phyloP scores from a whole-genome alignment of 2,797 vertebrate species.

The Phrynocephalus forsythii region DNA sequence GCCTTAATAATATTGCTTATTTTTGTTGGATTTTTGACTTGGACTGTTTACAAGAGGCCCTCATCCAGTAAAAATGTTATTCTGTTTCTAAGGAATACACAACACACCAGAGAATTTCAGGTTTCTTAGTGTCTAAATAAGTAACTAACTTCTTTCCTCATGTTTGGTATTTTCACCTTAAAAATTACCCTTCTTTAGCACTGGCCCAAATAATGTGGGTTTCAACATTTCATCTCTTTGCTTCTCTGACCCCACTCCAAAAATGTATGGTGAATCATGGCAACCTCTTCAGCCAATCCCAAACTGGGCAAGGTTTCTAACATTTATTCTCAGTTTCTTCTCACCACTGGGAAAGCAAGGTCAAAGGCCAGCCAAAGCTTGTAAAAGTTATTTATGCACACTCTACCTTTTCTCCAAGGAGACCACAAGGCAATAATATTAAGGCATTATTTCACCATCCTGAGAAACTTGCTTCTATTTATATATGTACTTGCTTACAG shows the following conservation, averaged over 20 bases:
- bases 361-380: neutral
- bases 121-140: constrained; percentile 59
- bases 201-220: neutral
- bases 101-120: constrained; percentile 45
- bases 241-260: neutral
- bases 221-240: neutral
- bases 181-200: neutral
- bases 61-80: constrained; percentile 62
- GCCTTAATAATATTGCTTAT: constrained; percentile 13
- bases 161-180: constrained; percentile 15
- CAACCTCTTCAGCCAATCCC: neutral
- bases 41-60: constrained; percentile 44
- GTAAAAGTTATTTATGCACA: neutral
- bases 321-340: neutral
- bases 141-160: constrained; percentile 25
- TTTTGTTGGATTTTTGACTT: constrained; percentile 53
- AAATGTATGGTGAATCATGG: neutral
- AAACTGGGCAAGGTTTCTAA: neutral
- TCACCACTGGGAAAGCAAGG: neutral
- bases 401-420: too few relatives aligned
- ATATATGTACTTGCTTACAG: too few relatives aligned
- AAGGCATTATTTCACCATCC: too few relatives aligned
- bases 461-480: too few relatives aligned
- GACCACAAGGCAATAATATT: too few relatives aligned
- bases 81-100: constrained; percentile 62